Base-by-base conservation (phyloP, 2,888 invertebrate genomes). In the Agrochola circellaris region DNA sequence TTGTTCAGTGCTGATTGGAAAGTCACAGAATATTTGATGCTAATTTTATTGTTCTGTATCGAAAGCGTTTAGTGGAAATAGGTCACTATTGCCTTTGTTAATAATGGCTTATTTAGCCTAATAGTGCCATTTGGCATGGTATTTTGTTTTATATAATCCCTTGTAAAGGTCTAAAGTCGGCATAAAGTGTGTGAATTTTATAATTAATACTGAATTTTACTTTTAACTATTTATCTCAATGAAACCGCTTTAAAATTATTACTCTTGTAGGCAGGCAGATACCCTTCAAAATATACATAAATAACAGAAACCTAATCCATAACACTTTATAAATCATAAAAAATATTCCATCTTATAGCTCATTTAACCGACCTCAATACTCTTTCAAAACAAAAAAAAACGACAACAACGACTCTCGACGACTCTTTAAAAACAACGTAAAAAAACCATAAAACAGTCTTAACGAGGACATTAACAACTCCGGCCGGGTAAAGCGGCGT, bases 391-490 rank as follows among this genome's bases (percentile, higher is more conserved):
- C 62, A 64, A 20, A n/a, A n/a, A n/a, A n/a, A n/a, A n/a, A n/a
- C n/a, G n/a, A n/a, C n/a, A n/a, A n/a, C n/a, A n/a, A n/a, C n/a
- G n/a, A n/a, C n/a, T n/a, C n/a, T n/a, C n/a, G n/a, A n/a, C n/a
- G n/a, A 30, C 38, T 56, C 51, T 26, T 42, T 3, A 45, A 71
- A 73, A 74, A 71, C 62, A 64, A 20, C n/a, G 54, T 26, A 61
- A 78, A 72, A 83, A 61, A 26, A 13, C 3, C 54, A 67, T 58
- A 84, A 75, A 84, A 26, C 45, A 62, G 11, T 51, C 30, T 62
- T 73, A 75, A 83, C 81, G 85, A 81, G 66, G 67, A 42, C 70
- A 84, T 80, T 75, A 81, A 66, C 62, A 56, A 73, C 51, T 67
- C 34, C 66, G 60, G 26, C 60, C 71, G 69, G 62, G 72, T 69